Percentiles rank a stretch among this genome's conserved stretches.
phyloP scores from a whole-genome alignment of 2,888 invertebrate species.

The Cyrtodaria siliqua region DNA sequence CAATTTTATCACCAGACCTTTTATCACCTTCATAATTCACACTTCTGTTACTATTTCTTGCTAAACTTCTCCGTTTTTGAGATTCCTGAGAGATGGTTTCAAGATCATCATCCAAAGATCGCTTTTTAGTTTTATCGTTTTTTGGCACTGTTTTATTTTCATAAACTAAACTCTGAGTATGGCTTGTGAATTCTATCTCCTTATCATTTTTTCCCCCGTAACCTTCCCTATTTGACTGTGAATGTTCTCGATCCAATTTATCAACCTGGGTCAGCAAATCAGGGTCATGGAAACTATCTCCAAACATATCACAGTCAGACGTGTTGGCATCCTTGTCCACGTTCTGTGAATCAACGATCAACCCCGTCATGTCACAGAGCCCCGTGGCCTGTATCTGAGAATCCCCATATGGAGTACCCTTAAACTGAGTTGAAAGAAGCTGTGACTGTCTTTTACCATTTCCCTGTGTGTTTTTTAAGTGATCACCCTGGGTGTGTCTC shows the following conservation, averaged over 20 bases:
- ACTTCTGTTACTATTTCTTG: background rate
- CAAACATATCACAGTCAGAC: slow-evolving; percentile 52
- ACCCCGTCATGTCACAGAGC: slow-evolving; percentile 51
- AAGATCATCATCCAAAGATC: slow-evolving; percentile 46
- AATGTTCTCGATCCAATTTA: background rate
- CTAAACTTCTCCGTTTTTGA: slow-evolving; percentile 25
- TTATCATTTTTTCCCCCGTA: too few species aligned
- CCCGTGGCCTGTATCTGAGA: slow-evolving; percentile 35
- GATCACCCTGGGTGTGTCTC: background rate
- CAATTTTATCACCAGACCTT: too few species aligned
- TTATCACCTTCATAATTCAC: background rate
- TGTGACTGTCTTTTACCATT: background rate
- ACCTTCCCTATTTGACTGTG: too few species aligned
- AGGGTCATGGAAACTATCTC: slow-evolving; percentile 44
- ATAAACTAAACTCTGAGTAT: too few species aligned
- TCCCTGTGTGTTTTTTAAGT: background rate
- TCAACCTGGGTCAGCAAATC: slow-evolving; percentile 10
- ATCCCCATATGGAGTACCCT: background rate
- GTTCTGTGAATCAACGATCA: slow-evolving; percentile 54
- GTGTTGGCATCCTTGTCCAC: slow-evolving; percentile 10
- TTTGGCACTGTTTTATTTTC: too few species aligned
- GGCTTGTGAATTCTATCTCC: too few species aligned
- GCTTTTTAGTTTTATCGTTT: background rate
- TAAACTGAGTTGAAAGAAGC: background rate
- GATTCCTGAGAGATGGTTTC: slow-evolving; percentile 35